phyloP scores from a whole-genome alignment of 2,888 invertebrate genomes.

The Dione juno region DNA sequence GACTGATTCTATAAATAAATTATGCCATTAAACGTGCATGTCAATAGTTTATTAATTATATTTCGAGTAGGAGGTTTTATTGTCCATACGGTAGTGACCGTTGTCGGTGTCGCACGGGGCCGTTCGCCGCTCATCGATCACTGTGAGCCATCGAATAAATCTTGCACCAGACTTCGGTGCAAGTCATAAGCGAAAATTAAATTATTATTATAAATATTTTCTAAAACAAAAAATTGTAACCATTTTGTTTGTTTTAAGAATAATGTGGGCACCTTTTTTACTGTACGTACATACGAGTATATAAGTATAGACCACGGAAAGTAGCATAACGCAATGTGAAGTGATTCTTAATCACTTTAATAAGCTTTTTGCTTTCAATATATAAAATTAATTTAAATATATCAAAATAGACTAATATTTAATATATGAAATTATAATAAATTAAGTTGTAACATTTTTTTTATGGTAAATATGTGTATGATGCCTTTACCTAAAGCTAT shows the following conservation, averaged over 20 bases:
- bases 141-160: constrained; percentile 75
- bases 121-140: constrained; percentile 72
- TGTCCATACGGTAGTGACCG: constrained; percentile 68
- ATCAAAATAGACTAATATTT: too few relatives aligned
- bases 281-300: too few relatives aligned
- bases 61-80: constrained; percentile 42
- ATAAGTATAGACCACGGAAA: background rate
- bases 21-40: constrained; percentile 34
- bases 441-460: too few relatives aligned
- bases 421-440: too few relatives aligned
- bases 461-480: too few relatives aligned
- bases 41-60: constrained; percentile 43
- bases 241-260: background rate
- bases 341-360: background rate
- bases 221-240: background rate
- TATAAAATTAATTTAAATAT: too few relatives aligned
- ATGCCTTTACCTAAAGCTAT: too few relatives aligned
- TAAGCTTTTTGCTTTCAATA: too few relatives aligned
- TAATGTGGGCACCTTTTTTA: too few relatives aligned
- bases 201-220: background rate
- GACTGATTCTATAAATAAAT: constrained; percentile 23
- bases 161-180: constrained; percentile 51
- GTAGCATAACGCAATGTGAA: background rate
- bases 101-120: constrained; percentile 59
- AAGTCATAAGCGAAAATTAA: constrained; percentile 31